Base-by-base conservation (phyloP, 2,797 vertebrate genomes). In the Pangasius krempfi region DNA sequence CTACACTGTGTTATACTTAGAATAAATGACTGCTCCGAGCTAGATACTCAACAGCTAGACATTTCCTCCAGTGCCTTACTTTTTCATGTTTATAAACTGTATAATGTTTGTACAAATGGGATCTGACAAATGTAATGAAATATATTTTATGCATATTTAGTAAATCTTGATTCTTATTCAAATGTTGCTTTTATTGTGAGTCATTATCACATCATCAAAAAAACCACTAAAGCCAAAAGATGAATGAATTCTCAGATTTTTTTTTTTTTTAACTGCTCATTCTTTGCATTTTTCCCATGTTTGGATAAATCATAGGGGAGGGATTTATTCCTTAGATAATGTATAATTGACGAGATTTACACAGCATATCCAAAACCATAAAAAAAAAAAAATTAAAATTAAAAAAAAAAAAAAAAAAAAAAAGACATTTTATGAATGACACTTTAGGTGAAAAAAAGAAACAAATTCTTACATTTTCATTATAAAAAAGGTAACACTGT, bases 351-450 rank as follows among this genome's bases (percentile, higher is more conserved):
- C 86, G 37, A 88, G 72, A 89, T 78, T 82, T 54, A 86, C n/a
- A 91, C 62, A 93, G 90, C 92, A 92, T 91, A 52, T 86, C 89
- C 30, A 92, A 92, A 91, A 82, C 7, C 12, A 27, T 14, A 27
- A 62, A 40, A 40, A 40, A 40, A 40, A 37, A 37, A 37, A 37
- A 37, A 37, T n/a, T n/a, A n/a, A n/a, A n/a, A n/a, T n/a, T n/a
- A 0, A 40, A 40, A 40, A 40, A 40, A 40, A 40, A 40, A 40
- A 5, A 44, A 44, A 44, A 44, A 0, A 2, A 0, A 22, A 27
- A 20, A 25, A 16, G 14, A 16, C 47, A 76, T 90, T 92, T 89
- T 88, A 92, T 89, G 84, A 92, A 89, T 88, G 81, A 87, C 88
- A 89, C 66, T 89, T 87, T 64, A 62, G 56, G 87, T 84, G 86